Evolutionary conservation across 1,140 invertebrate species (phyloP), one percentile per base, ranked within the genome.

Genomic region (Pachyrhynchus sulphureomaculatus): DNA sequence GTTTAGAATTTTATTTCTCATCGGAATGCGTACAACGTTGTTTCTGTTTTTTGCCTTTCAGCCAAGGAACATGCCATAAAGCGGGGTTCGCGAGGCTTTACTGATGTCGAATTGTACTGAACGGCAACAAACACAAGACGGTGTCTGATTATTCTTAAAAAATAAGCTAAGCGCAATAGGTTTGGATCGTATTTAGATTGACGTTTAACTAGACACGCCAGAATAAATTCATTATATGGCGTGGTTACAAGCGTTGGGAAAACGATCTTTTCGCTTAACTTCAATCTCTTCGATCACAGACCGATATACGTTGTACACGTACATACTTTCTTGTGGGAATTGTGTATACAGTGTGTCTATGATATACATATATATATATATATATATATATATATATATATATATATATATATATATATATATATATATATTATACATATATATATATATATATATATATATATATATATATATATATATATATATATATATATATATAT

Each of bases 161-260:
- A 57, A 47, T 57, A 39, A 47, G 55, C 17, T 39, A 57, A 32
- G 48, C 55, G 47, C 48, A n/a, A 57, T 57, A 42, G 55, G 55
- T 57, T 48, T 39, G 45, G 34, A 39, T 47, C 18, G 10, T 42
- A 49, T 57, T 57, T 13, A 34, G 55, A 57, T 57, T 59, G 56
- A 59, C 56, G 56, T 59, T 45, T 59, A 49, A 59, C 49, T 59
- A 59, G 56, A 59, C 56, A 51, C 44, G 56, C 17, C 39, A 45
- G 56, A 59, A 59, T 59, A 59, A 48, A 59, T 59, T 59, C 56
- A 59, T 59, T 49, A 58, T 51, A 29, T 59, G 44, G 32, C 8
- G 24, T 32, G 15, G 12, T 10, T 49, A 48, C 47, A 59, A 59
- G 56, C 56, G 56, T 59, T 59, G 56, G 56, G 56, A 59, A 59